These are phyloP conservation scores for Drosophila barbarae DNA, from an alignment of 2,888 invertebrate genomes.

Conservation along the genomic window DNA sequence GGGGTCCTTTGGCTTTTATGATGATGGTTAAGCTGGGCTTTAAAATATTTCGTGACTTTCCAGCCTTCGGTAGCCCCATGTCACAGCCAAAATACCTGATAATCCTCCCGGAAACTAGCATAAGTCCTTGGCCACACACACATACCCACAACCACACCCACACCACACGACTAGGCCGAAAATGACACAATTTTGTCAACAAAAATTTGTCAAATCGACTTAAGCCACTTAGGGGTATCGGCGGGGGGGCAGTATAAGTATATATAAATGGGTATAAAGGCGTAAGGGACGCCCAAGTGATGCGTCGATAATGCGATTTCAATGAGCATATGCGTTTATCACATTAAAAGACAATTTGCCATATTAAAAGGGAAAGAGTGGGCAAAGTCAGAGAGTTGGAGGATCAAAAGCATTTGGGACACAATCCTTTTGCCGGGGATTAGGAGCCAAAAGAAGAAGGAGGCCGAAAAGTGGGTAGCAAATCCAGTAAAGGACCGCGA, in stretches of 20 bases:
- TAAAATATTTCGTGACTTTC: constrained; percentile 5
- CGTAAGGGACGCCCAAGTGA: constrained; percentile 18
- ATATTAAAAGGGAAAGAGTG: constrained; percentile 20
- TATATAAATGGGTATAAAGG: constrained; percentile 4
- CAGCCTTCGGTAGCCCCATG: constrained; percentile 9
- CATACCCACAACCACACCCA: too few relatives aligned
- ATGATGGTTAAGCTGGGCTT: constrained; percentile 10
- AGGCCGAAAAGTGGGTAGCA: constrained; percentile 5
- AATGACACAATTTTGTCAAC: constrained; percentile 29
- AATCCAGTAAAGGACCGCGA: constrained; percentile 42
- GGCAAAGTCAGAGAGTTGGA: neutral
- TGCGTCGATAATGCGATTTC: constrained; percentile 57
- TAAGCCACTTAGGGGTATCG: constrained; percentile 39
- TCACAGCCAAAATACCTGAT: constrained; percentile 21
- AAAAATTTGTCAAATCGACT: constrained; percentile 37
- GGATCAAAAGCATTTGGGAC: constrained; percentile 48
- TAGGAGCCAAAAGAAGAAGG: neutral
- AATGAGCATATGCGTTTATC: constrained; percentile 64
- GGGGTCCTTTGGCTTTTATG: neutral
- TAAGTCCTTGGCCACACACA: constrained; percentile 25
- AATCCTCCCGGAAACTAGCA: constrained; percentile 36
- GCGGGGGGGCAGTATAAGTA: neutral
- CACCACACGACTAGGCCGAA: neutral
- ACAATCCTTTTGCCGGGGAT: constrained; percentile 31
- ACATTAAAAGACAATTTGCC: constrained; percentile 66